Base-by-base conservation (phyloP, 2,113 vertebrate species). In the Propithecus coquereli region DNA sequence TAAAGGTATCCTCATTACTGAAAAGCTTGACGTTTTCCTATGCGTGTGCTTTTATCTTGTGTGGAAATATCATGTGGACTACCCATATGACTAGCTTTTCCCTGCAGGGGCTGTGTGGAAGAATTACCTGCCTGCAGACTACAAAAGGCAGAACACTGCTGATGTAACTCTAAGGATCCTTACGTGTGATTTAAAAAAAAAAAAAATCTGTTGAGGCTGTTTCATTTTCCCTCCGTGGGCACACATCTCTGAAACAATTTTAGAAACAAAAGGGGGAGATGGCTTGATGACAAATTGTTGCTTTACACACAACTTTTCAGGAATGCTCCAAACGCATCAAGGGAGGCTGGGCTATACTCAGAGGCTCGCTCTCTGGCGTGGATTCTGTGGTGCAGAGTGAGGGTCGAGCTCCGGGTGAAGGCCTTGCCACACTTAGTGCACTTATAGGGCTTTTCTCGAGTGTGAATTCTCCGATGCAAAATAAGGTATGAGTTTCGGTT, bases 401-500 rank as follows among this genome's bases (percentile, higher is more conserved):
- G 97, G 22, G 97, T 98, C 0, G 97, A 98, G 88, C 97, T 98
- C 37, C 97, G 96, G 37, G 97, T 98, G 54, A 98, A 98, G 66
- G 97, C 97, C 73, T 98, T 98, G 47, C 97, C 97, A 6, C 97
- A 98, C 90, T 98, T 98, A 7, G 96, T 97, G 82, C 97, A 98
- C 73, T 98, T 98, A 54, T 97, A 98, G 73, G 97, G 97, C 70
- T 98, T 98, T 95, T 98, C 97, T 89, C 97, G 82, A 63, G 97
- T 98, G 45, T 98, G 97, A 96, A 98, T 98, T 94, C 97, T 93
- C 90, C 97, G 95, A 85, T 98, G 97, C 92, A 98, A 95, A 88
- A 98, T 98, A 77, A 98, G 97, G 90, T 98, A 98, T 1, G 97
- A 98, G 94, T 98, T 98, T 92, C 97, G 97, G 90, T 98, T 98